Conservation (phyloP, 2,113 vertebrate genomes). For the Nymphicus hollandicus region DNA sequence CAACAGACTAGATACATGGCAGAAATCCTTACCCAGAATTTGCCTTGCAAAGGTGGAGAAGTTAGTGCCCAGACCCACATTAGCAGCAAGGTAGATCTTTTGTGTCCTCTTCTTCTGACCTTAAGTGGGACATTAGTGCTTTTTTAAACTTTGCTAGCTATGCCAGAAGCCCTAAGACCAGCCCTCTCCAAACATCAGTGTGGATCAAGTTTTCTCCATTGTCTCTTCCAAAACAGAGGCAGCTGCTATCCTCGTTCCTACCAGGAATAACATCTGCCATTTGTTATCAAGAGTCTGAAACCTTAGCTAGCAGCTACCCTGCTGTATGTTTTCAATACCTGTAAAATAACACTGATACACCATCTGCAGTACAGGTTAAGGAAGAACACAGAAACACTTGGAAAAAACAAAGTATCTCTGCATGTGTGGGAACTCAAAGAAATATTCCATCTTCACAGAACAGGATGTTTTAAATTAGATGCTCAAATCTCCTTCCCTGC, state of each 20-base stretch:
- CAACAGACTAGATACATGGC: not conserved
- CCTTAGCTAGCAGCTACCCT: conserved; percentile 10
- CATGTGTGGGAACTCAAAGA: not conserved
- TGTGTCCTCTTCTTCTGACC: not conserved
- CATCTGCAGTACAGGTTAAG: conserved; percentile 39
- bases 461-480: not conserved
- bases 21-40: not conserved
- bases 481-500: not conserved
- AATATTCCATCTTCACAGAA: not conserved
- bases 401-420: not conserved
- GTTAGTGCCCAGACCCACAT: not conserved
- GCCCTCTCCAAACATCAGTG: not conserved
- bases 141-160: not conserved
- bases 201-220: not conserved
- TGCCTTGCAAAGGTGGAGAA: not conserved
- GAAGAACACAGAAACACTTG: not conserved
- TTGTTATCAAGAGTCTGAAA: conserved; percentile 16
- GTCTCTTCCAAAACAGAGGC: not conserved
- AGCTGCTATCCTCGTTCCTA: conserved; percentile 42
- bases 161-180: not conserved
- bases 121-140: not conserved
- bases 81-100: not conserved
- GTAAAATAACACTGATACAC: conserved; percentile 10
- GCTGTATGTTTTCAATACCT: conserved; percentile 38
- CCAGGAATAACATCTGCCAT: conserved; percentile 30